These are phyloP conservation scores for Tethya wilhelma DNA, from an alignment of 37 sponge, comb jelly and placozoan species.

Conservation along the genomic window DNA sequence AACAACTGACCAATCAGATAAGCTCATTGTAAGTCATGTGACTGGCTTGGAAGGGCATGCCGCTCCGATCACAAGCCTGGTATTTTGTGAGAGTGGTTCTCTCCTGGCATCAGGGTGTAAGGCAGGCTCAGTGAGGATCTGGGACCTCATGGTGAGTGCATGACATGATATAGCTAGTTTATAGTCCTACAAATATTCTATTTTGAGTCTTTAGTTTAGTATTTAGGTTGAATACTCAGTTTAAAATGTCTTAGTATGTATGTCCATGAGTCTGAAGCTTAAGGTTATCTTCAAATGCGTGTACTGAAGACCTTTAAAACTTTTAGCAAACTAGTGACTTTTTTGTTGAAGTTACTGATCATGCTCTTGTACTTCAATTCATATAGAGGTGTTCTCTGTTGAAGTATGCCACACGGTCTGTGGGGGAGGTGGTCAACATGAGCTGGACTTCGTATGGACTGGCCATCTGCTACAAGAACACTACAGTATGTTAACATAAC, in stretches of 20 bases:
- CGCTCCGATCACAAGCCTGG: slow-evolving; percentile 48
- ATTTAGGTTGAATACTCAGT: not conserved
- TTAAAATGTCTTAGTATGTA: slow-evolving; percentile 1
- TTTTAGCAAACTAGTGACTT: too few species aligned
- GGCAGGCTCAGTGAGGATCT: slow-evolving; percentile 72
- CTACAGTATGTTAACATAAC: slow-evolving; percentile 17
- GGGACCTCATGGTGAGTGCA: slow-evolving; percentile 60
- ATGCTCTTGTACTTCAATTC: too few species aligned
- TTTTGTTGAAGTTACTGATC: not conserved
- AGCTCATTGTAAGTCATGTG: not conserved
- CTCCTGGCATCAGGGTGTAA: slow-evolving; percentile 68
- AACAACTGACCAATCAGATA: not conserved
- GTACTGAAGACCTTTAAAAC: not conserved
- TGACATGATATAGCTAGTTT: not conserved
- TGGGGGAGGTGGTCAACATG: slow-evolving; percentile 45
- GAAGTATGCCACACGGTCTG: slow-evolving; percentile 35
- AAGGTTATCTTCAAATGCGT: not conserved
- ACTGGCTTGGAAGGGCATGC: slow-evolving; percentile 29
- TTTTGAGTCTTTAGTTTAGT: not conserved
- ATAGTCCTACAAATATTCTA: not conserved
- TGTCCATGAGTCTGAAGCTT: not conserved
- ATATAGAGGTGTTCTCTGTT: slow-evolving; percentile 14
- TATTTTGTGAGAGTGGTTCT: slow-evolving; percentile 22
- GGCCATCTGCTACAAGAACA: slow-evolving; percentile 44
- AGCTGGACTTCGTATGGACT: slow-evolving; percentile 50